phyloP scores from a whole-genome alignment of 53 echinoderm and acorn worm species.

The Arbacia lixula region DNA sequence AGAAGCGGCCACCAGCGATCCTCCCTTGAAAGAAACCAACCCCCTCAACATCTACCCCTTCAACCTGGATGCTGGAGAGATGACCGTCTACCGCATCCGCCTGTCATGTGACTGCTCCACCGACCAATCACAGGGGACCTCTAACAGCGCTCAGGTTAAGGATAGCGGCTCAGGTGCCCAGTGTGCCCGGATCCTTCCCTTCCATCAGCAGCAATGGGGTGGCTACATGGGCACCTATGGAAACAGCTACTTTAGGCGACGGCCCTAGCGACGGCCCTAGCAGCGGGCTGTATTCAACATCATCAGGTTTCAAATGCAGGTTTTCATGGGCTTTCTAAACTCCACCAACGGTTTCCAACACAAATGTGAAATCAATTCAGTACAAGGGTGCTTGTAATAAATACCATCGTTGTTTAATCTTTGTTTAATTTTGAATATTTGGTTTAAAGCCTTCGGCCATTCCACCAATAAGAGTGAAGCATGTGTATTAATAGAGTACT shows the following conservation, averaged over 20 bases:
- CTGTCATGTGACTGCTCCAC: constrained; percentile 77
- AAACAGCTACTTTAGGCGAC: constrained; percentile 64
- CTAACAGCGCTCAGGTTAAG: too few species aligned
- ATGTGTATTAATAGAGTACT: too few species aligned
- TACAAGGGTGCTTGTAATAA: too few species aligned
- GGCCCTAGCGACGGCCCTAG: too few species aligned
- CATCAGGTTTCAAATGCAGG: too few species aligned
- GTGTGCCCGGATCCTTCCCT: constrained; percentile 81
- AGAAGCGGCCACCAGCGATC: constrained; percentile 3
- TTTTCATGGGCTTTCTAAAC: too few species aligned
- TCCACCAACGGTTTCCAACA: too few species aligned
- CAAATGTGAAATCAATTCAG: too few species aligned
- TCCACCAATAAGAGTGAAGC: too few species aligned
- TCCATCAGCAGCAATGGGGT: constrained; percentile 79
- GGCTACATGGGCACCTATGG: constrained; percentile 87
- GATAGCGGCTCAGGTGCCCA: constrained; percentile 40
- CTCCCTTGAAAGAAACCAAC: constrained; percentile 19
- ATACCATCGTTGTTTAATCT: too few species aligned
- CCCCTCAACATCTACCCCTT: constrained; percentile 94
- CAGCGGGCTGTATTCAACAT: constrained; percentile 75
- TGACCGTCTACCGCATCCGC: constrained; percentile 90
- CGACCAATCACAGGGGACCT: background rate
- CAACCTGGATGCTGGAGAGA: constrained; percentile 86
- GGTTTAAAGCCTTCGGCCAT: too few species aligned
- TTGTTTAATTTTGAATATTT: too few species aligned